phyloP scores from a whole-genome alignment of 1,140 invertebrate species.

The Drosophila nikananu region DNA sequence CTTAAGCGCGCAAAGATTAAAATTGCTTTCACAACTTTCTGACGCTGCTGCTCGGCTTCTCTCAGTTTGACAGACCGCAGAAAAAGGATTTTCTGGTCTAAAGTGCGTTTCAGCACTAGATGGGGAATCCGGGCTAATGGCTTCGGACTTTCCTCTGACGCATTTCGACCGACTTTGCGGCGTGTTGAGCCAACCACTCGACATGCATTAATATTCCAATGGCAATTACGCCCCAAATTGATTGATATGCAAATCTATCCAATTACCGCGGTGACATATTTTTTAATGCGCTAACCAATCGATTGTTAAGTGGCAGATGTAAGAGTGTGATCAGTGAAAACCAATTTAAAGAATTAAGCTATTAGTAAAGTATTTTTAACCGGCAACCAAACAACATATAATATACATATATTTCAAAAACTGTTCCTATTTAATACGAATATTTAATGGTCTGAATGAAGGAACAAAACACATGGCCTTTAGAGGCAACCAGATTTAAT shows the following conservation, averaged over 20 bases:
- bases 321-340: neutral
- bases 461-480: neutral
- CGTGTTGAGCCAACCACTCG: constrained; percentile 21
- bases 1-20: neutral
- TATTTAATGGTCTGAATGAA: neutral
- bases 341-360: neutral
- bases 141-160: constrained; percentile 27
- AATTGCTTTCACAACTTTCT: constrained; percentile 21
- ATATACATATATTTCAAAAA: neutral
- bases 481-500: constrained; percentile 17
- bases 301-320: constrained; percentile 17
- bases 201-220: constrained; percentile 30
- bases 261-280: constrained; percentile 38
- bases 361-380: neutral
- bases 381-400: no score
- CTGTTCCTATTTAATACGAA: neutral
- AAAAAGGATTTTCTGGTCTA: constrained; percentile 18
- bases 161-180: constrained; percentile 27
- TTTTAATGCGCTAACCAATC: constrained; percentile 19
- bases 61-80: constrained; percentile 19
- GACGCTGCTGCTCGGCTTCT: constrained; percentile 10
- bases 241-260: constrained; percentile 45
- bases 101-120: constrained; percentile 15
- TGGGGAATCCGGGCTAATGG: constrained; percentile 34
- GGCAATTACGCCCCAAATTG: constrained; percentile 40